phyloP scores from a whole-genome alignment of 2,888 invertebrate species.

The Andrena bucephala region DNA sequence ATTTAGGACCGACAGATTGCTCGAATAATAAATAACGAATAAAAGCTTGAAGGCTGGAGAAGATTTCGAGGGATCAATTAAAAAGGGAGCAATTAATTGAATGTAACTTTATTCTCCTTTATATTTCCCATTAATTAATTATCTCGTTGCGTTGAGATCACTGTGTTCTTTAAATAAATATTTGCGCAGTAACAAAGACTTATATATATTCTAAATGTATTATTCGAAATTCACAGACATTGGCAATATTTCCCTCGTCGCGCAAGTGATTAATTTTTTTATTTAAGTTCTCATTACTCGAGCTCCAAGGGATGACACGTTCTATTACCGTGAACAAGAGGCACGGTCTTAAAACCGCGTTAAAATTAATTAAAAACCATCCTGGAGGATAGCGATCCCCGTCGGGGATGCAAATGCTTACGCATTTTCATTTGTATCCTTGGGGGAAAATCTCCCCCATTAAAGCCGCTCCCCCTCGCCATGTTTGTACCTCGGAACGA shows the following conservation, averaged over 20 bases:
- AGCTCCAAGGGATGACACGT: neutral
- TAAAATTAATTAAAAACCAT: slow-evolving; percentile 50
- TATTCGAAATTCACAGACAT: neutral
- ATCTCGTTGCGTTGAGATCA: neutral
- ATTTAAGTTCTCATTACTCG: neutral
- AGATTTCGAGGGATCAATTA: neutral
- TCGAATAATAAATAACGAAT: neutral
- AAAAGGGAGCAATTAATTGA: neutral
- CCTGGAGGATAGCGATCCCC: neutral
- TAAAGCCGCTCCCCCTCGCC: slow-evolving; percentile 10
- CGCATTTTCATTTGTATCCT: slow-evolving; percentile 36
- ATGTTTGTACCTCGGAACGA: slow-evolving; percentile 16
- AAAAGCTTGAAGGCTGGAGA: neutral
- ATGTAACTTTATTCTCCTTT: neutral
- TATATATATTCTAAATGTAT: neutral
- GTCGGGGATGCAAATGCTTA: slow-evolving; percentile 29
- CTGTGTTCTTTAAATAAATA: neutral
- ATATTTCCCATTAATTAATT: neutral
- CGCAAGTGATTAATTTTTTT: neutral
- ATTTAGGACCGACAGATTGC: neutral
- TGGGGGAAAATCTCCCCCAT: slow-evolving; percentile 22
- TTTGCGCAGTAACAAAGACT: neutral
- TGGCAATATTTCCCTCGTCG: neutral
- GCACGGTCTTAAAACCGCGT: neutral
- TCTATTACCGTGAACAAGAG: neutral